Percentiles rank a stretch among this genome's conserved stretches.
Conservation (phyloP, 2,113 vertebrate genomes). For the Xyliphius kryptos region DNA sequence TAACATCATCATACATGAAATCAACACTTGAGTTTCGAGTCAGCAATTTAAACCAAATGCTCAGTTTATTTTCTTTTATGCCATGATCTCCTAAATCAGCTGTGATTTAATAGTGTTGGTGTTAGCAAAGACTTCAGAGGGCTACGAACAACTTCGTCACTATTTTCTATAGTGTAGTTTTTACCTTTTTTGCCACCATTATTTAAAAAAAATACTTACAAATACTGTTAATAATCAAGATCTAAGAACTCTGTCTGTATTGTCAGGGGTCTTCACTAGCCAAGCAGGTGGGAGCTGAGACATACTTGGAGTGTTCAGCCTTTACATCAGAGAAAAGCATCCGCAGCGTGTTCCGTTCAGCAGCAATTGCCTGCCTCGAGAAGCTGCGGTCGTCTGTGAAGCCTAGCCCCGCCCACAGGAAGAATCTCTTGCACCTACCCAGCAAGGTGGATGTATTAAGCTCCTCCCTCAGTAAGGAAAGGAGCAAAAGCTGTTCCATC, state of each 20-base stretch:
- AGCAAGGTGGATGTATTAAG: conserved; percentile 82
- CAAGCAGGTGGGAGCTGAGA: conserved; percentile 82
- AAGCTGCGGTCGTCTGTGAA: conserved; percentile 63
- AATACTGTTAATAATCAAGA: too few relatives aligned
- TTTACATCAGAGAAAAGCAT: conserved; percentile 94
- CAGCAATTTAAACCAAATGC: too few relatives aligned
- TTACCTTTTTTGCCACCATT: too few relatives aligned
- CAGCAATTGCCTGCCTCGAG: conserved; percentile 76
- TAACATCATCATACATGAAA: too few relatives aligned
- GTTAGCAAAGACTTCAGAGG: too few relatives aligned
- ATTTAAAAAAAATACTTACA: too few relatives aligned
- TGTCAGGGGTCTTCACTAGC: conserved; percentile 76
- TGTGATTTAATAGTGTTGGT: too few relatives aligned
- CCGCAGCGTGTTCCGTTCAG: conserved; percentile 83
- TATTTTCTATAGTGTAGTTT: too few relatives aligned
- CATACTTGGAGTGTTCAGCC: conserved; percentile 88
- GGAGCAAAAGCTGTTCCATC: conserved; percentile 85
- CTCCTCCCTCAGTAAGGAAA: conserved; percentile 86
- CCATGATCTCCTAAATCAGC: too few relatives aligned
- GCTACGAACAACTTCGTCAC: too few relatives aligned
- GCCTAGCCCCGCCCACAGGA: conserved; percentile 74
- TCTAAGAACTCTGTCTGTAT: not conserved
- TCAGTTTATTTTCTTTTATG: not conserved
- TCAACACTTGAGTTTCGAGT: too few relatives aligned
- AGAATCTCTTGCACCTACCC: conserved; percentile 83